Conservation (phyloP, 2,797 vertebrate species). For the Neoniphon sammara region DNA sequence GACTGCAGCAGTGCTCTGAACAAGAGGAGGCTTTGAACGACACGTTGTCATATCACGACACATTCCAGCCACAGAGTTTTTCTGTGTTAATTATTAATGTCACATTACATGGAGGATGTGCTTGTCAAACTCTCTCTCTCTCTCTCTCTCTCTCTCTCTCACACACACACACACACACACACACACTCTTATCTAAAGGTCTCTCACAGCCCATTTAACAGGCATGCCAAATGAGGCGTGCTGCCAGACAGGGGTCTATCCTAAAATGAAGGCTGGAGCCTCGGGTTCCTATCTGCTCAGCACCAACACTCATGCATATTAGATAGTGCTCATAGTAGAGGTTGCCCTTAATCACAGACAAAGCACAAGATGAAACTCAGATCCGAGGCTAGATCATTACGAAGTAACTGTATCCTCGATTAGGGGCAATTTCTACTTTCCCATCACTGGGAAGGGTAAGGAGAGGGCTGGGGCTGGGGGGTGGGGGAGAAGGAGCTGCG, state of each 20-base stretch:
- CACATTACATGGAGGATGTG: conserved; percentile 55
- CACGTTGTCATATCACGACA: conserved; percentile 1
- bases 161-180: conserved; percentile 22
- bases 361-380: conserved; percentile 39
- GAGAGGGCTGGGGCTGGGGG: no score
- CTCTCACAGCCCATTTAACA: conserved; percentile 79
- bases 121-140: conserved; percentile 29
- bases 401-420: conserved; percentile 55
- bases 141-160: conserved; percentile 28
- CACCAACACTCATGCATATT: conserved; percentile 72
- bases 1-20: no score
- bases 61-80: conserved; percentile 32
- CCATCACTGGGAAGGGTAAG: conserved; percentile 55
- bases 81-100: conserved; percentile 74
- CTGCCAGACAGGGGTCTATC: conserved; percentile 61
- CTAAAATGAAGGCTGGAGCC: conserved; percentile 56
- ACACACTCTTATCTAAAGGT: conserved; percentile 78
- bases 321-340: conserved; percentile 65
- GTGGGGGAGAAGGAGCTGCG: conserved; percentile 45
- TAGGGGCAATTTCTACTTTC: conserved; percentile 69
- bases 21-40: background rate
- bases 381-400: background rate
- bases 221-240: conserved; percentile 70
- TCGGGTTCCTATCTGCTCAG: conserved; percentile 45
- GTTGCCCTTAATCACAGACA: conserved; percentile 73